Base-by-base conservation (phyloP, 2,888 invertebrate species). In the Callyntrura guangdongensis region DNA sequence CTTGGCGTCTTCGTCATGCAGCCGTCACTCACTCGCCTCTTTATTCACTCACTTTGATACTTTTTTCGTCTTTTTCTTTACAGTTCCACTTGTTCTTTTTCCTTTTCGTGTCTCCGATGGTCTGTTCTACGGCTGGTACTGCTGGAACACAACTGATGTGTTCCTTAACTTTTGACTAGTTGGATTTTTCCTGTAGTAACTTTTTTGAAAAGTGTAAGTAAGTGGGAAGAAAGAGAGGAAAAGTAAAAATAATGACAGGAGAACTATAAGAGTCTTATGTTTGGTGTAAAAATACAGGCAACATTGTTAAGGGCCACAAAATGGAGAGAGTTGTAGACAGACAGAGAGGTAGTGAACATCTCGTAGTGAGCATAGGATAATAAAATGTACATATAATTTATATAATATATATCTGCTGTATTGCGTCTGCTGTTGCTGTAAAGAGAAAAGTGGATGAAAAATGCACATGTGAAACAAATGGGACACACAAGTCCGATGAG, bases 391-490 rank as follows among this genome's bases (percentile, higher is more conserved):
- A 9, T 61, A 69, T 27, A 22, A 36, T 67, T 27, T 27, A 67
- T 4, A 25, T 12, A 67, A 12, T 20, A 67, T n/a, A n/a, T n/a
- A n/a, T n/a, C 36, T 36, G 36, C 6, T 36, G 36, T 36, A 36
- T 36, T 36, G 36, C 56, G 82, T 45, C 47, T 45, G 61, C 64
- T 82, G 56, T n/a, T 56, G 56, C 22, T 36, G 56, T 14, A 45
- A 17, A n/a, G 72, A 64, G 82, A 81, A 74, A 59, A 81, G 81
- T 81, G 74, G 45, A 90, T 92, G 92, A 92, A 92, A 92, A 92
- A 92, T 91, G 92, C 90, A 92, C 91, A 90, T 86, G 84, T 91
- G 91, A 92, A 92, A 91, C 90, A 92, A 92, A 91, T 91, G 91
- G 91, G 91, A 91, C 77, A 88, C 82, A 64, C 61, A 82, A 89